Evolutionary conservation across 30 jellyfish, hydroid and myxozoan genomes (phyloP).

Genomic region (Aurelia aurita complex sp. Pacific): DNA sequence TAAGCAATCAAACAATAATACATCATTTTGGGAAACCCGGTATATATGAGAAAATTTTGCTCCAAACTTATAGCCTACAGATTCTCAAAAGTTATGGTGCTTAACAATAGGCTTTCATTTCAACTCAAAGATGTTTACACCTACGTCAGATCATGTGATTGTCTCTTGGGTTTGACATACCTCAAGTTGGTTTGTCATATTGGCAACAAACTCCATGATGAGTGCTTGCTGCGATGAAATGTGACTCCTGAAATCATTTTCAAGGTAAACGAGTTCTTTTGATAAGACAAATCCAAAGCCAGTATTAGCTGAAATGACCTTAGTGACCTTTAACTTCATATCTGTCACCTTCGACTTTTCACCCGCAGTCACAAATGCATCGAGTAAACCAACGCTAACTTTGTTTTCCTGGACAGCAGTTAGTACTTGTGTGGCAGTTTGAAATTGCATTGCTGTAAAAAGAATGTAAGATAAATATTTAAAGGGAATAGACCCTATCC

Average conservation of each 20-base stretch:
- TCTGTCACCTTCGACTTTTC: background rate
- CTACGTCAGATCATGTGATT: background rate
- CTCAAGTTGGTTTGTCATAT: conserved; percentile 35
- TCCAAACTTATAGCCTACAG: background rate
- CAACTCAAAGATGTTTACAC: too few species aligned
- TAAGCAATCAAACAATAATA: too few species aligned
- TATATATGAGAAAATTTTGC: too few species aligned
- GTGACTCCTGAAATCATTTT: conserved; percentile 29
- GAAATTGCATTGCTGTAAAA: conserved; percentile 1
- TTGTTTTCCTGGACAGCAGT: conserved; percentile 21
- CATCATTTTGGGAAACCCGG: too few species aligned
- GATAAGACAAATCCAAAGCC: conserved; percentile 59
- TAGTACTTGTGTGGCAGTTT: conserved; percentile 24
- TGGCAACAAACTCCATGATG: conserved; percentile 25
- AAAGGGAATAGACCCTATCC: too few species aligned
- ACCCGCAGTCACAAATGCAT: conserved; percentile 43
- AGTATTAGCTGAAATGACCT: conserved; percentile 19
- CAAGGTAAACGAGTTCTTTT: conserved; percentile 30
- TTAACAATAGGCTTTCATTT: too few species aligned
- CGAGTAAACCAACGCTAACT: conserved; percentile 35
- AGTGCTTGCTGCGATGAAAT: conserved; percentile 34
- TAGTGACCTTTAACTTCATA: conserved; percentile 20
- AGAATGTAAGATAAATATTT: background rate
- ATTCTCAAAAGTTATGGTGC: too few species aligned
- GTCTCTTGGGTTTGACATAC: background rate